Percentiles rank a stretch among this genome's conserved stretches.
These are phyloP conservation scores for Acanthosepion lycidas DNA, from an alignment of 2,888 invertebrate species.

Conservation along the genomic window DNA sequence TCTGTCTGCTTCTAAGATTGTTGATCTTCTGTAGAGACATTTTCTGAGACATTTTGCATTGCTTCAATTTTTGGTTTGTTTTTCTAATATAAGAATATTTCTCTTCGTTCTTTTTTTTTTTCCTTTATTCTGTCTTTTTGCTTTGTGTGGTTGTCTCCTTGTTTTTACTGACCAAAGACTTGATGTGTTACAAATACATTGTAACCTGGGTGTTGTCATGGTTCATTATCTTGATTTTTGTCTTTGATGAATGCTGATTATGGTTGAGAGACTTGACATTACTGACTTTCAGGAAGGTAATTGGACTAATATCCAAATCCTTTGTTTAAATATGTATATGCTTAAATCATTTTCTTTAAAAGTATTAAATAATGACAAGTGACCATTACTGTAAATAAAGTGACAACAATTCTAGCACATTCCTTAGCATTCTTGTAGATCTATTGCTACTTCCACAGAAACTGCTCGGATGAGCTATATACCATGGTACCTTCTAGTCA, in stretches of 20 bases:
- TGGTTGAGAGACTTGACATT: neutral
- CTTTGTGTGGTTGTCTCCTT: neutral
- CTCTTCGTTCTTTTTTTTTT: neutral
- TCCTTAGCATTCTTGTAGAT: no score
- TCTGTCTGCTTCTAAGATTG: constrained; percentile 6
- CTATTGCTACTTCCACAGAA: no score
- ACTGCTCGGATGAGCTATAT: no score
- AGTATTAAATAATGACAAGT: neutral
- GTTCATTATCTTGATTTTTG: neutral
- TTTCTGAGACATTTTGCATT: neutral
- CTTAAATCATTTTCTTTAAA: no score
- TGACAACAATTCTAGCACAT: no score
- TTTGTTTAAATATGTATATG: neutral
- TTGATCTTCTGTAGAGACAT: neutral
- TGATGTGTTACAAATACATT: neutral
- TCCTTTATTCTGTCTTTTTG: neutral
- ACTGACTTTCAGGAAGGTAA: neutral
- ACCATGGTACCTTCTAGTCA: no score
- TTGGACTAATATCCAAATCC: neutral
- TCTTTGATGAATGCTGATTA: neutral
- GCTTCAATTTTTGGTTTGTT: neutral
- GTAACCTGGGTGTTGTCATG: neutral
- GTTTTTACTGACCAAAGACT: neutral
- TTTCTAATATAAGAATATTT: neutral
- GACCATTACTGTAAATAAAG: neutral